phyloP scores from a whole-genome alignment of 2,888 invertebrate genomes.

The Gryllus longicercus region DNA sequence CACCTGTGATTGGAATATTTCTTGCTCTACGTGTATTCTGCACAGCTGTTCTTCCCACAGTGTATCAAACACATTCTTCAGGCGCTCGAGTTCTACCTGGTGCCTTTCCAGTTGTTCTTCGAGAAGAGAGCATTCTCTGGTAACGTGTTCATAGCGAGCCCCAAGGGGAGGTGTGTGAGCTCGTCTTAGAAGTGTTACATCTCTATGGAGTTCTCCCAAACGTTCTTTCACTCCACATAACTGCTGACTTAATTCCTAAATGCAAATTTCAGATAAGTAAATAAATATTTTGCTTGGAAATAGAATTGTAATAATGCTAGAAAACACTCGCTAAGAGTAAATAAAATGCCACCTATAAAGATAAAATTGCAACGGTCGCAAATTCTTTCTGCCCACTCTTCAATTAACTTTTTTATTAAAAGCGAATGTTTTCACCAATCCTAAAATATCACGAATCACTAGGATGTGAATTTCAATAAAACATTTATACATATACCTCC shows the following conservation, averaged over 20 bases:
- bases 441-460: too few species aligned
- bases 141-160: conserved; percentile 53
- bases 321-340: too few species aligned
- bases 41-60: conserved; percentile 72
- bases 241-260: conserved; percentile 58
- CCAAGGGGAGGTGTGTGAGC: conserved; percentile 51
- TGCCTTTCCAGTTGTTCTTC: conserved; percentile 61
- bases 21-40: conserved; percentile 66
- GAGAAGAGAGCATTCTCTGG: conserved; percentile 57
- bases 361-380: too few species aligned
- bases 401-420: too few species aligned
- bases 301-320: too few species aligned
- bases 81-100: conserved; percentile 58
- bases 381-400: too few species aligned
- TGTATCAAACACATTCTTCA: conserved; percentile 58
- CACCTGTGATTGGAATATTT: conserved; percentile 59
- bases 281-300: too few species aligned
- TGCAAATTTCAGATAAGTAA: too few species aligned
- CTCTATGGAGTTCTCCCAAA: conserved; percentile 65
- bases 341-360: too few species aligned
- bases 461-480: too few species aligned
- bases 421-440: too few species aligned
- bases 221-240: conserved; percentile 60
- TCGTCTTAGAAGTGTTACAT: conserved; percentile 62
- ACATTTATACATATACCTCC: too few species aligned